Percentiles rank a stretch among this genome's conserved stretches.
Conservation (phyloP, 2,113 vertebrate species). For the Colossoma macropomum region DNA sequence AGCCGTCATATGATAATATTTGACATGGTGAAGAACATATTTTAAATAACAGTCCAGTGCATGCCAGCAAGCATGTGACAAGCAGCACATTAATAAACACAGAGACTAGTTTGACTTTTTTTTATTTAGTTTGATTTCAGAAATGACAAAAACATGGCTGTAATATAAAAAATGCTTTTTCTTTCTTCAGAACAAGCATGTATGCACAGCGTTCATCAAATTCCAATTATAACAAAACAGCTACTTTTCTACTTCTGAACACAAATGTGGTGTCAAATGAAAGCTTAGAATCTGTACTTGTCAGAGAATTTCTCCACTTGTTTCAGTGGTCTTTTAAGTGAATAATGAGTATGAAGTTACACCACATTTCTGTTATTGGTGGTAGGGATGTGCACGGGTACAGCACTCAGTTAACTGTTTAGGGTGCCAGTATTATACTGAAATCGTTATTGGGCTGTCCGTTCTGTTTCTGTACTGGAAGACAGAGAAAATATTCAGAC, state of each 20-base stretch:
- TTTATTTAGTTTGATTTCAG: background rate
- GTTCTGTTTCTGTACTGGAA: no score
- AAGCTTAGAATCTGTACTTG: background rate
- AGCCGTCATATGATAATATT: conserved; percentile 54
- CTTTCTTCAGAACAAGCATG: background rate
- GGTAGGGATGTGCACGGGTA: no score
- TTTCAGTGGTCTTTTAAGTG: no score
- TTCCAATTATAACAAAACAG: no score
- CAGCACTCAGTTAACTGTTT: no score
- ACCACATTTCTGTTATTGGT: background rate
- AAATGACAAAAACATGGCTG: background rate
- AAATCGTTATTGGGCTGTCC: no score
- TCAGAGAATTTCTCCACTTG: background rate
- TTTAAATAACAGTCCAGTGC: conserved; percentile 35
- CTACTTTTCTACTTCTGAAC: no score
- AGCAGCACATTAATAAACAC: conserved; percentile 23
- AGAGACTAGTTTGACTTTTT: background rate
- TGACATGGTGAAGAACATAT: conserved; percentile 32
- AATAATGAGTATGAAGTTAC: background rate
- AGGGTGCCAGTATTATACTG: no score
- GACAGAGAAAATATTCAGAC: no score
- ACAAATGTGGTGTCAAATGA: no score
- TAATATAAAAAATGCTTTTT: background rate
- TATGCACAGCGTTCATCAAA: no score
- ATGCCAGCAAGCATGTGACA: conserved; percentile 32